Evolutionary conservation across 1,140 invertebrate genomes (phyloP).

Genomic region (Trypoxylus dichotomus): DNA sequence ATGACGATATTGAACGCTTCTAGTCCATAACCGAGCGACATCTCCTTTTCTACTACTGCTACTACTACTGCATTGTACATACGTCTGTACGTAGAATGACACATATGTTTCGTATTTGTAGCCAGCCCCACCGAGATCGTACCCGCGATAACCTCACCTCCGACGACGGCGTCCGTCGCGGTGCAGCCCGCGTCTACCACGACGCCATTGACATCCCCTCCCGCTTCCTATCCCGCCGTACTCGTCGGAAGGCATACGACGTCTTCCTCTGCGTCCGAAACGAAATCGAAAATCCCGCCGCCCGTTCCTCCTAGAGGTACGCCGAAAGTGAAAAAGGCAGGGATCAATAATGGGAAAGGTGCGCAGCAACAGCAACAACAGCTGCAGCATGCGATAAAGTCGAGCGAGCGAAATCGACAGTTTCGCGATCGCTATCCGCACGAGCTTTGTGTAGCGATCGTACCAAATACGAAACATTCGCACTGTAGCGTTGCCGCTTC

Average conservation of each 20-base stretch:
- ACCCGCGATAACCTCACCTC: slow-evolving; percentile 42
- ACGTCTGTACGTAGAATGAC: not conserved
- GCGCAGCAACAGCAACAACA: slow-evolving; percentile 36
- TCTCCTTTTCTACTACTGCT: too few species aligned
- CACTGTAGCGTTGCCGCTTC: not conserved
- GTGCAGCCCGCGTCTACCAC: slow-evolving; percentile 57
- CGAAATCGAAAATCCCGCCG: slow-evolving; percentile 72
- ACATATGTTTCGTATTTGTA: slow-evolving; percentile 18
- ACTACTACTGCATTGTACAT: too few species aligned
- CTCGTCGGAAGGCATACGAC: slow-evolving; percentile 53
- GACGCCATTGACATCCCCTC: slow-evolving; percentile 61
- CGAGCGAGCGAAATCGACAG: not conserved
- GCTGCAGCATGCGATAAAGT: too few species aligned
- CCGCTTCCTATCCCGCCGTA: slow-evolving; percentile 57
- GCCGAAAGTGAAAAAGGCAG: slow-evolving; percentile 62
- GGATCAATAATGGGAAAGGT: slow-evolving; percentile 47
- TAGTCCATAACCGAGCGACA: too few species aligned
- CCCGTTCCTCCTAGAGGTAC: slow-evolving; percentile 81
- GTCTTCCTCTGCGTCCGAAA: slow-evolving; percentile 45
- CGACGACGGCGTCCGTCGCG: slow-evolving; percentile 35
- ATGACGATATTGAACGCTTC: too few species aligned
- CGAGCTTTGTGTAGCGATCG: not conserved
- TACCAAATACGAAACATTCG: not conserved
- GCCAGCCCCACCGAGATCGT: slow-evolving; percentile 39
- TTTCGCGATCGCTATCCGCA: not conserved